Evolutionary conservation across 1,140 invertebrate species (phyloP).

Genomic region (Megalopta genalis): DNA sequence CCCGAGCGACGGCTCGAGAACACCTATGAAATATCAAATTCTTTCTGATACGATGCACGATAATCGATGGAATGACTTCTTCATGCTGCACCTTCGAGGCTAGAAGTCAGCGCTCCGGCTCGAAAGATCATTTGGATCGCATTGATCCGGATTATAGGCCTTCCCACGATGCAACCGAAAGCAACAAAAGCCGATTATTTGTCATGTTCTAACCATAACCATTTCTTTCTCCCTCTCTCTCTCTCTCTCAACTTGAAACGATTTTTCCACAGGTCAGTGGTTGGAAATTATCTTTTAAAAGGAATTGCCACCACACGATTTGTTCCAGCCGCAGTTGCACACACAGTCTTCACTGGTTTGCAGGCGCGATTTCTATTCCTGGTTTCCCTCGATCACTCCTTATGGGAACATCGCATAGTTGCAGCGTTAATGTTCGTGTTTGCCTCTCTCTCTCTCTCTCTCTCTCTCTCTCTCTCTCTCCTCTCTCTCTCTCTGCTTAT

Average conservation of each 20-base stretch:
- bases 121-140: conserved; percentile 44
- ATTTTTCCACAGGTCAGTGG: not conserved
- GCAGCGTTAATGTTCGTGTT: not conserved
- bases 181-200: not conserved
- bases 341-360: too few species aligned
- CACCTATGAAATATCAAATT: conserved; percentile 48
- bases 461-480: too few species aligned
- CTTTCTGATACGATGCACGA: conserved; percentile 37
- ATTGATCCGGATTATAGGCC: conserved; percentile 36
- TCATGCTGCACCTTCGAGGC: conserved; percentile 43
- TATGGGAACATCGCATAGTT: not conserved
- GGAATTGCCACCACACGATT: not conserved
- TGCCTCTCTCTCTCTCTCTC: too few species aligned
- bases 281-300: not conserved
- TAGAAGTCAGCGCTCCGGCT: conserved; percentile 30
- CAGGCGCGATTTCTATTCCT: conserved; percentile 8
- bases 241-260: too few species aligned
- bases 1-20: not conserved
- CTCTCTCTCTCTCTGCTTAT: too few species aligned
- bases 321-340: not conserved
- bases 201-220: not conserved
- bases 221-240: too few species aligned
- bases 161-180: conserved; percentile 25
- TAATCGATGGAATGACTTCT: conserved; percentile 46
- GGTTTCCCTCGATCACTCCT: not conserved